phyloP scores from a whole-genome alignment of 2,888 invertebrate species.

The Poecilus cupreus region DNA sequence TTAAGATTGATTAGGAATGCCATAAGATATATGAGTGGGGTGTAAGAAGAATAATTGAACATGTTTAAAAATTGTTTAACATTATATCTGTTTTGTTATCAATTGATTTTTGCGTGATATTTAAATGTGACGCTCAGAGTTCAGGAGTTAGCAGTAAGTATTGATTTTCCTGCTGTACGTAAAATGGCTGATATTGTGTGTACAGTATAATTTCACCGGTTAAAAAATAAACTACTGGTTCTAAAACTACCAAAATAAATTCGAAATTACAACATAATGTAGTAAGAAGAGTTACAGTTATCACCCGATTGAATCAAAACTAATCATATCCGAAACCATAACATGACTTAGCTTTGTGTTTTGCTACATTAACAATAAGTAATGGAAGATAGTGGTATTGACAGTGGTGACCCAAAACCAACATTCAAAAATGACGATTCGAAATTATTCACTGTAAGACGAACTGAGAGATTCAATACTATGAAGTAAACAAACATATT shows the following conservation, averaged over 20 bases:
- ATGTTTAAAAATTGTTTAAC: not conserved
- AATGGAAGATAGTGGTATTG: constrained; percentile 76
- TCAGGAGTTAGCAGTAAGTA: constrained; percentile 17
- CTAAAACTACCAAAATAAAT: not conserved
- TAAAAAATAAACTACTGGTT: constrained; percentile 7
- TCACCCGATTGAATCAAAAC: not conserved
- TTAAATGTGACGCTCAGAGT: constrained; percentile 4
- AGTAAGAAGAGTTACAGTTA: not conserved
- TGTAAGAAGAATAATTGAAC: not conserved
- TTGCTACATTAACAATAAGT: constrained; percentile 49
- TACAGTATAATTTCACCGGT: not conserved
- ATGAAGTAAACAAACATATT: constrained; percentile 16
- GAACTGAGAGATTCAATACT: not conserved
- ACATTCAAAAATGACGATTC: constrained; percentile 65
- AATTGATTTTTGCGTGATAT: constrained; percentile 31
- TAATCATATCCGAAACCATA: constrained; percentile 19
- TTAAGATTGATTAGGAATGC: not conserved
- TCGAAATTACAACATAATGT: not conserved
- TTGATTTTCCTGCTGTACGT: constrained; percentile 44
- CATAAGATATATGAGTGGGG: not conserved
- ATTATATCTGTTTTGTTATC: not conserved
- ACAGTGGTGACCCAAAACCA: constrained; percentile 73
- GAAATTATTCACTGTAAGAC: constrained; percentile 62
- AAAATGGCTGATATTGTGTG: constrained; percentile 50
- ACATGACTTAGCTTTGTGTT: constrained; percentile 41